Percentiles rank a stretch among this genome's conserved stretches.
Evolutionary conservation across 2,797 vertebrate species (phyloP).

Genomic region (Arrhamphus sclerolepis): DNA sequence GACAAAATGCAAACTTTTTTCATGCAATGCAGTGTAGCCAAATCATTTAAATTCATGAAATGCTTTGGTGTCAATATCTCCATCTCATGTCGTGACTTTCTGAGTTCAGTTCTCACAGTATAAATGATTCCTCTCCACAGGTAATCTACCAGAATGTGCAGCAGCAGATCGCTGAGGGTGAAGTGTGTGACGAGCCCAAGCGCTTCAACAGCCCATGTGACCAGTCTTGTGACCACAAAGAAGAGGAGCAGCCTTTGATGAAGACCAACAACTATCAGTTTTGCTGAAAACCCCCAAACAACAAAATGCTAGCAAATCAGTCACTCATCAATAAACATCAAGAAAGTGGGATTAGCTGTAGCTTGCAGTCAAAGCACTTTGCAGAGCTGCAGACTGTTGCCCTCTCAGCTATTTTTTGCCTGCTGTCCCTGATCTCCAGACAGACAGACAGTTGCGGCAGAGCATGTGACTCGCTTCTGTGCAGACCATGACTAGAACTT

Average conservation of each 20-base stretch:
- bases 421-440: constrained; percentile 42
- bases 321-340: constrained; percentile 11
- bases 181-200: constrained; percentile 76
- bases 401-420: constrained; percentile 50
- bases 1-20: constrained; percentile 7
- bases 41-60: constrained; percentile 11
- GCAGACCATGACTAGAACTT: constrained; percentile 59
- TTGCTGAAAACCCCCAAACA: constrained; percentile 76
- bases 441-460: constrained; percentile 58
- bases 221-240: constrained; percentile 87
- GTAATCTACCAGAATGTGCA: constrained; percentile 81
- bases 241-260: constrained; percentile 86
- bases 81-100: background rate
- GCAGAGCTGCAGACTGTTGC: constrained; percentile 27
- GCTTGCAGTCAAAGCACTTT: background rate
- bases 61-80: background rate
- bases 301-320: constrained; percentile 15
- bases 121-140: constrained; percentile 47
- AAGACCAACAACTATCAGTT: constrained; percentile 97
- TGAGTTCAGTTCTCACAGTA: constrained; percentile 11
- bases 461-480: constrained; percentile 66
- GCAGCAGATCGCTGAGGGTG: constrained; percentile 74
- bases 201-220: constrained; percentile 79
- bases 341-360: constrained; percentile 24
- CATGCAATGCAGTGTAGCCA: constrained; percentile 1